A percentile compares a stretch with the other conserved stretches of the same genome.
phyloP scores from a whole-genome alignment of 2,888 invertebrate species.

The Pandemis heparana region DNA sequence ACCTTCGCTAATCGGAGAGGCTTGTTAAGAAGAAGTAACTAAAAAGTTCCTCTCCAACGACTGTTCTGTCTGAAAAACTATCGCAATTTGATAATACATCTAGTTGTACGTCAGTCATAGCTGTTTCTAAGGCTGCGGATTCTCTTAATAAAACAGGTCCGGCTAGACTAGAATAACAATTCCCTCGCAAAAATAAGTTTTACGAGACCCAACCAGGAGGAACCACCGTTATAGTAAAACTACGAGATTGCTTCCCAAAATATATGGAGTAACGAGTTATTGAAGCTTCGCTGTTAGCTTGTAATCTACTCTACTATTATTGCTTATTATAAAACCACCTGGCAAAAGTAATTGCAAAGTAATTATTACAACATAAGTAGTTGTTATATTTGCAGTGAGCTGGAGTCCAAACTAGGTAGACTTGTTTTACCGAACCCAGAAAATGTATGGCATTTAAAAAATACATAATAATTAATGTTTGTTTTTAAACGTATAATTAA shows the following conservation, averaged over 20 bases:
- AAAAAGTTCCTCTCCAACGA: no score
- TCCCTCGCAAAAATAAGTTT: slow-evolving; percentile 30
- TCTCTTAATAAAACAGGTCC: slow-evolving; percentile 21
- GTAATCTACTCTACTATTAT: background rate
- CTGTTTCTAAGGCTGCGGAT: background rate
- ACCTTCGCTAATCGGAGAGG: no score
- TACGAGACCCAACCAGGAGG: slow-evolving; percentile 3
- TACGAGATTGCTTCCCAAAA: slow-evolving; percentile 17
- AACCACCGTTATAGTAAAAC: slow-evolving; percentile 11
- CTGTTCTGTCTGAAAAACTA: no score
- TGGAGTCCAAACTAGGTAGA: no score
- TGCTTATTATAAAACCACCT: background rate
- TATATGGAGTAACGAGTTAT: slow-evolving; percentile 30
- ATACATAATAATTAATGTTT: no score
- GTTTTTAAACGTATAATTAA: no score
- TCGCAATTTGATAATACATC: background rate
- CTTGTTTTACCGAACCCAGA: no score
- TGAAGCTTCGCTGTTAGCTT: background rate
- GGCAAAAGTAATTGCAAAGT: background rate
- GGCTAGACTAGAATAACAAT: slow-evolving; percentile 17
- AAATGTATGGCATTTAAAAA: no score
- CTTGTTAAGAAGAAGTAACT: no score
- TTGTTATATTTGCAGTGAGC: no score
- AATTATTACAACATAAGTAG: no score
- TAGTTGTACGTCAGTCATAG: background rate